Evolutionary conservation across 30 jellyfish, hydroid and myxozoan genomes (phyloP).

Genomic region (Morbakka virulenta): DNA sequence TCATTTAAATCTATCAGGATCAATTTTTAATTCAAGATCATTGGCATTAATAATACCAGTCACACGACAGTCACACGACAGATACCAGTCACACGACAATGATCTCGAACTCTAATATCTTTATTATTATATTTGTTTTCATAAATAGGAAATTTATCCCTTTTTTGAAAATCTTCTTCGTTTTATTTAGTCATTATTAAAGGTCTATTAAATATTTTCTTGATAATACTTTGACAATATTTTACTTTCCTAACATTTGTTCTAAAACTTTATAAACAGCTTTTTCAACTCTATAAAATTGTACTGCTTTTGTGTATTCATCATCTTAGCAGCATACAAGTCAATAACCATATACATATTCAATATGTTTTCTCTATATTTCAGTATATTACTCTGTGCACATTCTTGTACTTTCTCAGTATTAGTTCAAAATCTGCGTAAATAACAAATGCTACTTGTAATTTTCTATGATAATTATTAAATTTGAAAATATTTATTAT

Average conservation of each 20-base stretch:
- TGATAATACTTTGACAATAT: conserved; percentile 5
- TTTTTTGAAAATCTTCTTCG: too few species aligned
- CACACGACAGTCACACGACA: conserved; percentile 54
- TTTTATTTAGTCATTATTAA: conserved; percentile 6
- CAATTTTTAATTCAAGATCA: conserved; percentile 20
- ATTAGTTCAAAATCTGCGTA: conserved; percentile 52
- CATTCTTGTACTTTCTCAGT: too few species aligned
- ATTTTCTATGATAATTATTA: conserved; percentile 15
- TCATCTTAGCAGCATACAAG: conserved; percentile 23
- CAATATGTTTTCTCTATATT: conserved; percentile 18
- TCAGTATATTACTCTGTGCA: conserved; percentile 1
- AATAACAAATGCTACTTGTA: conserved; percentile 37
- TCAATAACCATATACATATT: conserved; percentile 28
- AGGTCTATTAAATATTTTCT: conserved; percentile 5
- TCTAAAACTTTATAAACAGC: conserved; percentile 35
- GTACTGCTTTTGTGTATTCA: neutral
- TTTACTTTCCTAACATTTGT: conserved; percentile 22
- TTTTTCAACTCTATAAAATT: conserved; percentile 45
- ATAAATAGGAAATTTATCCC: too few species aligned
- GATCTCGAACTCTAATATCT: too few species aligned
- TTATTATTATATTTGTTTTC: too few species aligned
- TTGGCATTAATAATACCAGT: conserved; percentile 20
- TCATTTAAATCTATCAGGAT: conserved; percentile 27
- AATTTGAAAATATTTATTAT: conserved; percentile 10
- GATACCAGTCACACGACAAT: conserved; percentile 42